Evolutionary conservation across 2,113 vertebrate species (phyloP).

Genomic region (Willisornis vidua): DNA sequence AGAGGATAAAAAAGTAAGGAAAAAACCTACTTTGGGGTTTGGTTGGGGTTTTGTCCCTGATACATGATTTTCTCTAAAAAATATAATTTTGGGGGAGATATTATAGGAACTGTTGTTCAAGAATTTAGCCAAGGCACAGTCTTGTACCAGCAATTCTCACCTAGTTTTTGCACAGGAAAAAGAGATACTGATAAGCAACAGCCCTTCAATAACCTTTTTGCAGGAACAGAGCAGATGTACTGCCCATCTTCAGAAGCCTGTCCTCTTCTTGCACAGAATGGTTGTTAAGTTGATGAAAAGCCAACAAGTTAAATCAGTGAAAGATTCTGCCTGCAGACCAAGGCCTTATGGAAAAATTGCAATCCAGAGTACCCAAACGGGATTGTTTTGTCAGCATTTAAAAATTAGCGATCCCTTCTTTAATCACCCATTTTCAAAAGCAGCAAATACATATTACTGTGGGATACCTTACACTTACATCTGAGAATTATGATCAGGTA

Average conservation of each 20-base stretch:
- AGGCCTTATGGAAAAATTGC: not conserved
- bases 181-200: not conserved
- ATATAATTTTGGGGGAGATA: not conserved
- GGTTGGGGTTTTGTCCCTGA: not conserved
- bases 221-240: not conserved
- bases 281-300: not conserved
- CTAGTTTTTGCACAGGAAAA: not conserved
- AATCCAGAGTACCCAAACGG: not conserved
- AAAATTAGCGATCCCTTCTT: not conserved
- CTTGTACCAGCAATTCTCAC: not conserved
- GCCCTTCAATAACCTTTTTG: not conserved
- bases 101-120: not conserved
- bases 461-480: not conserved
- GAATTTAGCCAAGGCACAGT: not conserved
- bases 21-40: not conserved
- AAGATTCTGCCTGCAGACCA: not conserved
- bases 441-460: not conserved
- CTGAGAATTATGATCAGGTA: not conserved
- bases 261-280: not conserved
- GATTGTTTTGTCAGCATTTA: not conserved
- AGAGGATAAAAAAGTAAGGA: constrained; percentile 7
- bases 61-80: not conserved
- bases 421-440: not conserved
- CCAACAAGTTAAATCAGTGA: not conserved
- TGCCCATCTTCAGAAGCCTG: not conserved